A percentile compares a stretch with the other conserved stretches of the same genome.
These are phyloP conservation scores for Callorhinus ursinus DNA, from an alignment of 2,113 vertebrate genomes.

Conservation along the genomic window DNA sequence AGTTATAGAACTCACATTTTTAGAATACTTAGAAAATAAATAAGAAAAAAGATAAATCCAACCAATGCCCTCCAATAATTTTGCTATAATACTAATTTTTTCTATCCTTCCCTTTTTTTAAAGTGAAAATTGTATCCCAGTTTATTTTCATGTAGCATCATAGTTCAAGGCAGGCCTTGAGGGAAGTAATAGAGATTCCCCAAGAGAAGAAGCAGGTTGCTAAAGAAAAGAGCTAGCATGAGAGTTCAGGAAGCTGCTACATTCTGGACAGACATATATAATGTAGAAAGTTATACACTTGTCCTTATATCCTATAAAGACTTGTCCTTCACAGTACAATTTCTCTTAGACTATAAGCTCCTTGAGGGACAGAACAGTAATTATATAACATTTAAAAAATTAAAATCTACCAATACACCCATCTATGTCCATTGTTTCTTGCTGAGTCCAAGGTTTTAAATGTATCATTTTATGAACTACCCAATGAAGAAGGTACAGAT, in stretches of 20 bases:
- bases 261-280: not conserved
- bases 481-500: not conserved
- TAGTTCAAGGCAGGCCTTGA: not conserved
- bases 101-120: not conserved
- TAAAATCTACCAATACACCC: not conserved
- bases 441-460: not conserved
- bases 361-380: not conserved
- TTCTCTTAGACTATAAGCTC: not conserved
- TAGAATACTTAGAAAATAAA: not conserved
- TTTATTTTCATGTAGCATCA: not conserved
- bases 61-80: not conserved
- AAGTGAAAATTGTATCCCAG: not conserved
- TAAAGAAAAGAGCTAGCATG: not conserved
- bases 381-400: not conserved
- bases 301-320: not conserved
- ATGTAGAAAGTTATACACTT: not conserved
- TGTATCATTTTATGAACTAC: not conserved
- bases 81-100: not conserved
- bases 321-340: not conserved
- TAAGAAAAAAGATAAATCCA: not conserved
- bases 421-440: not conserved
- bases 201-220: not conserved
- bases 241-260: not conserved
- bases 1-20: not conserved
- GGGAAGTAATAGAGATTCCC: not conserved